These are phyloP conservation scores for Punctoribates punctum DNA, from an alignment of 2,888 invertebrate species.

Conservation along the genomic window DNA sequence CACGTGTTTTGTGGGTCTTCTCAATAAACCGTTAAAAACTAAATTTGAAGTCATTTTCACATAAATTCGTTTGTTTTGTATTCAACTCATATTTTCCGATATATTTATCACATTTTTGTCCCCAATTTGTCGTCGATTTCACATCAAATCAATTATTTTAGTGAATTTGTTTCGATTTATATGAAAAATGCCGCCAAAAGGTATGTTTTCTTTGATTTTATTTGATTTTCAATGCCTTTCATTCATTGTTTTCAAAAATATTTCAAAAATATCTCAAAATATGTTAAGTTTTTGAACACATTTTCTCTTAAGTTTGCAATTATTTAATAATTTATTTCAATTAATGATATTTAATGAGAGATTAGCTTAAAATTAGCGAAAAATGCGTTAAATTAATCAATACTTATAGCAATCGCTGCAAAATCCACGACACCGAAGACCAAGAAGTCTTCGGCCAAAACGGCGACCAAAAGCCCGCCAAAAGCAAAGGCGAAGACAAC, in stretches of 20 bases:
- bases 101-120: not conserved
- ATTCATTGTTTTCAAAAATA: not conserved
- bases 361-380: not conserved
- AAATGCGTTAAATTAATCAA: not conserved
- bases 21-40: conserved; percentile 18
- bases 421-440: not conserved
- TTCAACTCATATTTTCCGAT: not conserved
- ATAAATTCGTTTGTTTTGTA: not conserved
- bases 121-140: not conserved
- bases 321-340: not conserved
- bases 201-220: not conserved
- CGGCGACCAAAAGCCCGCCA: not conserved
- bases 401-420: not conserved
- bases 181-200: conserved; percentile 19
- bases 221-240: not conserved
- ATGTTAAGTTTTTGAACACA: not conserved
- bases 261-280: not conserved
- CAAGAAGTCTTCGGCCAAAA: not conserved
- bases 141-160: not conserved
- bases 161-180: not conserved
- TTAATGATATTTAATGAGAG: not conserved
- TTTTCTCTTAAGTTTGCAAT: not conserved
- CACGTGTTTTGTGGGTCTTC: conserved; percentile 2
- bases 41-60: conserved; percentile 31
- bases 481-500: not conserved